Conservation (phyloP, 2,797 vertebrate species). For the Lepilemur septentrionalis region DNA sequence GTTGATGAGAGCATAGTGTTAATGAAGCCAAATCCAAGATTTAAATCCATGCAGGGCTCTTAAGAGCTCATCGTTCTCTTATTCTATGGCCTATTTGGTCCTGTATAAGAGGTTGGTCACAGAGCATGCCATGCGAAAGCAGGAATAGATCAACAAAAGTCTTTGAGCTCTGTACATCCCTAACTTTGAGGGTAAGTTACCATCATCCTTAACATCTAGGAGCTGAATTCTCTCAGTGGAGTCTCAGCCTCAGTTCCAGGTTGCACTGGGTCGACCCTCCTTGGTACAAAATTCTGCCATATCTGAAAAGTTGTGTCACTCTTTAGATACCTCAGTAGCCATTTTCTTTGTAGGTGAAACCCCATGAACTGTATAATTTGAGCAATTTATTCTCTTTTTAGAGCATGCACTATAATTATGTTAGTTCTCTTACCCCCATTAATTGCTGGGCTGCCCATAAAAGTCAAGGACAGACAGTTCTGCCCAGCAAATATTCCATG, state of each 20-base stretch:
- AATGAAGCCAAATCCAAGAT: neutral
- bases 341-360: neutral
- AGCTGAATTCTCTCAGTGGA: neutral
- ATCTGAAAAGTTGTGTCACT: neutral
- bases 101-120: fast-evolving
- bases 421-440: neutral
- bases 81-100: fast-evolving
- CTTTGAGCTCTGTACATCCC: neutral
- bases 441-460: neutral
- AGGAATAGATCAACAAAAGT: neutral
- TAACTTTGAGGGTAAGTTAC: neutral
- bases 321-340: neutral
- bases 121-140: neutral
- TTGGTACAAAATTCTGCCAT: neutral
- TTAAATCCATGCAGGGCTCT: neutral
- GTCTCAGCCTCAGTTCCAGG: neutral
- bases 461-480: neutral
- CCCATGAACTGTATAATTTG: neutral
- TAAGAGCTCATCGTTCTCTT: neutral
- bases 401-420: neutral
- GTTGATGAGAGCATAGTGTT: neutral
- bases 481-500: neutral
- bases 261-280: neutral
- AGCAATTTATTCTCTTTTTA: neutral
- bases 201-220: neutral